phyloP scores from a whole-genome alignment of 2,113 vertebrate genomes.

The Egretta garzetta region DNA sequence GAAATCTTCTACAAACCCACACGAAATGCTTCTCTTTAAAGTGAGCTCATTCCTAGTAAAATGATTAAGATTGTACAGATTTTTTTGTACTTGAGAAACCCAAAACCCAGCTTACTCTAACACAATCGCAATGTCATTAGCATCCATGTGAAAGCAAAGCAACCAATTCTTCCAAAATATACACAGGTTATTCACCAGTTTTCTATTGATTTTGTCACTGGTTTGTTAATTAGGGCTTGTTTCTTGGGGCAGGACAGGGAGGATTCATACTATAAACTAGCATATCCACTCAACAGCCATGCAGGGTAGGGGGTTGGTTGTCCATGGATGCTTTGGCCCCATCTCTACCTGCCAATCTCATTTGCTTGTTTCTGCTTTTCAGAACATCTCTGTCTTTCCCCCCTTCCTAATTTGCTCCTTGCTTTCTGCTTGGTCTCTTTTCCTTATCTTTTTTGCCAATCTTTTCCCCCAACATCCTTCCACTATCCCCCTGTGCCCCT shows the following conservation, averaged over 20 bases:
- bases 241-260: not conserved
- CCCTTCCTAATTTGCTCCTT: not conserved
- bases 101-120: not conserved
- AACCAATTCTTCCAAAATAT: not conserved
- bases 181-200: not conserved
- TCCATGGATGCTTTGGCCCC: not conserved
- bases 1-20: not conserved
- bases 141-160: not conserved
- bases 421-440: not conserved
- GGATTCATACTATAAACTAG: not conserved
- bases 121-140: fast-evolving
- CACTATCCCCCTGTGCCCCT: not conserved
- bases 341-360: not conserved
- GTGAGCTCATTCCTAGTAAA: not conserved
- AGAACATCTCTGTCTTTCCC: not conserved
- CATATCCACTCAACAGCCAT: not conserved
- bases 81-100: not conserved
- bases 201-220: not conserved
- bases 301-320: fast-evolving
- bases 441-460: not conserved
- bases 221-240: not conserved
- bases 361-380: not conserved
- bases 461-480: not conserved
- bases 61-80: not conserved
- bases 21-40: not conserved